Evolutionary conservation across 1,140 invertebrate genomes (phyloP), one percentile per base, ranked within the genome.

Genomic region (Pogonus chalceus): DNA sequence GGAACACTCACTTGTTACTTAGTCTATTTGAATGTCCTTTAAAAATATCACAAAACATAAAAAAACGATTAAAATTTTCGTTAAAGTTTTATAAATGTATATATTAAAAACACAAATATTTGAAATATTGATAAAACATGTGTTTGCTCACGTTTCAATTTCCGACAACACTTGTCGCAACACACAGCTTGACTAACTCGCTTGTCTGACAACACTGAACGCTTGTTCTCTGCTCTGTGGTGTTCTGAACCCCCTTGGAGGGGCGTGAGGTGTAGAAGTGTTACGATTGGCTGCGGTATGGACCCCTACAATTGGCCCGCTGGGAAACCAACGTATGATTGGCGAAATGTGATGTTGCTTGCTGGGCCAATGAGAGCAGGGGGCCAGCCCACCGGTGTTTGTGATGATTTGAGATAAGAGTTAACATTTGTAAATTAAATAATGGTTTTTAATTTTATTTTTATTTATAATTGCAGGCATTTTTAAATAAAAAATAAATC

Each of bases 151-250:
- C n/a, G n/a, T n/a, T n/a, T n/a, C n/a, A n/a, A n/a, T n/a, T 52
- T 49, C 20, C 31, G 39, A 46, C 47, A 49, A 57, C 61, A 53
- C 56, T 14, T 58, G 12, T 48, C 49, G 54, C 26, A 57, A 58
- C 59, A 57, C 67, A 62, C 67, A 68, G 65, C 67, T 63, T 63
- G 67, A 69, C 67, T 68, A n/a, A n/a, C n/a, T n/a, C n/a, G n/a
- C n/a, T n/a, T n/a, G n/a, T n/a, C n/a, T n/a, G n/a, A n/a, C n/a
- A n/a, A n/a, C n/a, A n/a, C n/a, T n/a, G 65, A 67, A 52, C 48
- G 31, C 49, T 55, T 35, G 31, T 24, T n/a, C 55, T 59, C 59
- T 61, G 62, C 54, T 63, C 61, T 59, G 62, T 62, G 59, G 56
- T 58, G 56, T 48, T 31, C 49, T 47, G 53, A 46, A 20, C 49